These are phyloP conservation scores for Agriopis leucophaearia DNA, from an alignment of 2,888 invertebrate species.

Conservation along the genomic window DNA sequence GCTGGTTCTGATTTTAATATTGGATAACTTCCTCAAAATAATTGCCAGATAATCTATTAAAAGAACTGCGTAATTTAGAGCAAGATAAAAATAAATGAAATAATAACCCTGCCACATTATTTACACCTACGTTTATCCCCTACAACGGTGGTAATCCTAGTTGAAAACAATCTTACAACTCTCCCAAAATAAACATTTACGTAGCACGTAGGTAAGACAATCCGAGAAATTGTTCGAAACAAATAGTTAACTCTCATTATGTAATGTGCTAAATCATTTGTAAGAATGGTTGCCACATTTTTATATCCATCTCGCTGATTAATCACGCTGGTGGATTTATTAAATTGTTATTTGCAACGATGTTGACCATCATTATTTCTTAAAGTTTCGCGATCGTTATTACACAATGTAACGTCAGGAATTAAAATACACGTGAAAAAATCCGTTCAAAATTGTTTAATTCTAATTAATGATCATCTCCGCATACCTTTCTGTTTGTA, in stretches of 20 bases:
- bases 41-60: too few relatives aligned
- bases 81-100: constrained; percentile 11
- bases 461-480: too few relatives aligned
- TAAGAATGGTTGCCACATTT: constrained; percentile 33
- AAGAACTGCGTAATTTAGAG: neutral
- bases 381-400: too few relatives aligned
- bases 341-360: constrained; percentile 39
- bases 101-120: constrained; percentile 25
- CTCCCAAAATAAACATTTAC: constrained; percentile 40
- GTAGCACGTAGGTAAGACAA: neutral
- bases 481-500: too few relatives aligned
- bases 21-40: too few relatives aligned
- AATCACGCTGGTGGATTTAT: constrained; percentile 38
- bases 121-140: constrained; percentile 24
- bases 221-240: neutral
- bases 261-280: constrained; percentile 43
- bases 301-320: constrained; percentile 42
- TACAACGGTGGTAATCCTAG: constrained; percentile 12
- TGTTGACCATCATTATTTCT: constrained; percentile 18
- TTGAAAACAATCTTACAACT: constrained; percentile 14
- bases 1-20: too few relatives aligned
- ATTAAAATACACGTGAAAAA: too few relatives aligned
- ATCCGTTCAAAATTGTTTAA: too few relatives aligned
- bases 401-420: too few relatives aligned
- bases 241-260: constrained; percentile 32